A percentile compares a stretch with the other conserved stretches of the same genome.
phyloP scores from a whole-genome alignment of 2,797 vertebrate genomes.

The Enteromius thamalakanensis region DNA sequence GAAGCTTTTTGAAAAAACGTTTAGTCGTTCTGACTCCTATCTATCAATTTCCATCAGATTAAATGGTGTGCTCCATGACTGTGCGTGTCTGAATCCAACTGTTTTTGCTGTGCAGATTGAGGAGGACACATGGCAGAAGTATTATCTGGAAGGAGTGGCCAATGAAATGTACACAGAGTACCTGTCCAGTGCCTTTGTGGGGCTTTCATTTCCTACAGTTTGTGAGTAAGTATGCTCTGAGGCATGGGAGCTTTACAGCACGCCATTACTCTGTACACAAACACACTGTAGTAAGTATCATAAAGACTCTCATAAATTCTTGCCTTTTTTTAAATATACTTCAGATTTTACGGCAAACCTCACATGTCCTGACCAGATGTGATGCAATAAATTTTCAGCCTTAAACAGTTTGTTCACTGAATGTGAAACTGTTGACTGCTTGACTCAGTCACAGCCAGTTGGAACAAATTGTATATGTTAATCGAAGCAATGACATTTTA shows the following conservation, averaged over 20 bases:
- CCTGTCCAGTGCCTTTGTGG: constrained; percentile 98
- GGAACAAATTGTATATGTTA: not conserved
- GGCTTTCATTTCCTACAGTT: constrained; percentile 96
- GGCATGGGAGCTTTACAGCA: not conserved
- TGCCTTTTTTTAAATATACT: not conserved
- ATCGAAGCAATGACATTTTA: not conserved
- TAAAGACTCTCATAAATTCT: not conserved
- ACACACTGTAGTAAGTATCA: constrained; percentile 18
- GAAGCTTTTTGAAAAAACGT: not conserved
- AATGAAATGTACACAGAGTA: constrained; percentile 99
- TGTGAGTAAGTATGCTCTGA: constrained; percentile 91
- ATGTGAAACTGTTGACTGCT: not conserved
- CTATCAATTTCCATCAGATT: not conserved
- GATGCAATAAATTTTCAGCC: not conserved
- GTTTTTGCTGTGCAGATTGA: constrained; percentile 86
- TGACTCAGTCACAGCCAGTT: not conserved
- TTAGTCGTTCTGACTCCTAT: not conserved
- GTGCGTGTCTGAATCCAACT: constrained; percentile 33
- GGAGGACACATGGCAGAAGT: constrained; percentile 99
- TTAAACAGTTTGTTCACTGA: not conserved
- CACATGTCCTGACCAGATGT: not conserved
- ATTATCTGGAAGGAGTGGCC: constrained; percentile 98
- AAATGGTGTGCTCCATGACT: not conserved
- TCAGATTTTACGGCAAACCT: not conserved
- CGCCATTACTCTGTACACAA: not conserved